Percentiles rank a stretch among this genome's conserved stretches.
Evolutionary conservation across 2,888 invertebrate genomes (phyloP).

Genomic region (Nephrotoma flavescens): DNA sequence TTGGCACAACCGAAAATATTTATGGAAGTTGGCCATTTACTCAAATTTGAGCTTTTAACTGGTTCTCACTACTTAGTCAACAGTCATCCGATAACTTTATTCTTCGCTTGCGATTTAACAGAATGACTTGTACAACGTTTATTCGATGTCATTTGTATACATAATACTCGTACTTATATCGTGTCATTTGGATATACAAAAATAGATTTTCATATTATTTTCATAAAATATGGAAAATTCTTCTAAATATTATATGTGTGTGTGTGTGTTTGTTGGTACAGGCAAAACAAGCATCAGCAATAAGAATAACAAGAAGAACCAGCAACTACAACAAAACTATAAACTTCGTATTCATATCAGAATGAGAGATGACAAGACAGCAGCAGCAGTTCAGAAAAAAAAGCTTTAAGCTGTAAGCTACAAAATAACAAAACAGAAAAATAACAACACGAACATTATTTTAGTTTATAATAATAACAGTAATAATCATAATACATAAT

Average conservation of each 20-base stretch:
- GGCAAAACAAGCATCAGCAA: neutral
- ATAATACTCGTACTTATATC: neutral
- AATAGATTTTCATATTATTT: neutral
- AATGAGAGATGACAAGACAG: neutral
- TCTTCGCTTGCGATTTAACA: no score
- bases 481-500: neutral
- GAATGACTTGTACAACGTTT: no score
- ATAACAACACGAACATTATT: neutral
- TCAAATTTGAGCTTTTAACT: no score
- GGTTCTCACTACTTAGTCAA: no score
- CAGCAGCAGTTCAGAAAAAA: neutral
- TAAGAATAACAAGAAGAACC: neutral
- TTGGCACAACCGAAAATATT: no score
- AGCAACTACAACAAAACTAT: neutral
- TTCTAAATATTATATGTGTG: neutral
- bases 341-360: neutral
- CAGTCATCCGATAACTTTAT: no score
- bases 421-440: neutral
- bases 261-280: no score
- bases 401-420: neutral
- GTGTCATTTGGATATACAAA: neutral
- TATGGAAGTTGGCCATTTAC: no score
- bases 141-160: no score
- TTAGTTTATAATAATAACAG: neutral
- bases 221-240: neutral